phyloP scores from a whole-genome alignment of 2,113 vertebrate species.

The Vulpes vulpes region DNA sequence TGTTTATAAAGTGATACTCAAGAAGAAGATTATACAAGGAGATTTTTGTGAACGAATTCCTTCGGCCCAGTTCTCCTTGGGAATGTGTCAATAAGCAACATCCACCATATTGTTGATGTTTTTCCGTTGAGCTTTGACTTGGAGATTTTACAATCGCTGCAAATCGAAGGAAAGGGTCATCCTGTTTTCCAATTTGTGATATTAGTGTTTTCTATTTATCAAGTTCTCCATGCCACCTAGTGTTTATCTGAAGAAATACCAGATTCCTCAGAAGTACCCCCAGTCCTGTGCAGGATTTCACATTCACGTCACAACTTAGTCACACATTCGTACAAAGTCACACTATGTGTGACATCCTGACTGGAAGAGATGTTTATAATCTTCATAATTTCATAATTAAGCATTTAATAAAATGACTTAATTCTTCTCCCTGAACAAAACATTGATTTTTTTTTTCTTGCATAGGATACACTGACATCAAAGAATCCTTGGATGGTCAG shows the following conservation, averaged over 20 bases:
- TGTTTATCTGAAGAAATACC: constrained; percentile 86
- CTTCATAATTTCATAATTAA: constrained; percentile 14
- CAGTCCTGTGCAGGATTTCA: not conserved
- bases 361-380: not conserved
- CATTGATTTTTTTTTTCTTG: not conserved
- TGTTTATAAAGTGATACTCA: constrained; percentile 74
- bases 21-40: constrained; percentile 52
- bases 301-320: not conserved
- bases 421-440: constrained; percentile 53
- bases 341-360: not conserved
- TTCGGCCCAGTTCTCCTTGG: constrained; percentile 23
- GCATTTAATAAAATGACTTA: not conserved
- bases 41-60: constrained; percentile 33
- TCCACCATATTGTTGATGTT: not conserved
- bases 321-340: not conserved
- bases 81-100: not conserved
- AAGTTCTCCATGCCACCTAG: constrained; percentile 89
- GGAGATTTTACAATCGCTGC: not conserved
- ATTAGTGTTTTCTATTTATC: constrained; percentile 74
- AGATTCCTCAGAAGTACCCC: not conserved
- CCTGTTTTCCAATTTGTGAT: constrained; percentile 42
- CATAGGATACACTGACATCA: not conserved
- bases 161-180: not conserved
- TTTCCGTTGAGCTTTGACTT: not conserved
- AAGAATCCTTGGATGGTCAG: not conserved